Evolutionary conservation across 2,113 vertebrate genomes (phyloP), one percentile per base, ranked within the genome.

Genomic region (Anhinga rufa): DNA sequence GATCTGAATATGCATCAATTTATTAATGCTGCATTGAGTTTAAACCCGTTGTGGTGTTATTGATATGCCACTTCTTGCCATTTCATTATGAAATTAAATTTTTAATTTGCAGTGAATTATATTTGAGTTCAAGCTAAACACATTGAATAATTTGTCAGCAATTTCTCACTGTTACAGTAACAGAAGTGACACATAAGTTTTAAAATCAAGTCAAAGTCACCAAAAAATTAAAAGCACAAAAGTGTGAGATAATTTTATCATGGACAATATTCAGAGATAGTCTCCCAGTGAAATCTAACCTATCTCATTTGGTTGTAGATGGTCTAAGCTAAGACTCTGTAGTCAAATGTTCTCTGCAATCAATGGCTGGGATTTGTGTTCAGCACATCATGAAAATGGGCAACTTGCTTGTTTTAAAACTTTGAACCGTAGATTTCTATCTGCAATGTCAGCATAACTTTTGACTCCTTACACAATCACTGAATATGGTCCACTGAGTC

Each of bases 401-500:
- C 15, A 89, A 46, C 29, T 61, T 40, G 9, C 61, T 86, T 70
- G 31, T 82, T 92, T 79, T 71, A 72, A 84, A 91, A 48, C 51
- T 44, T 34, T 88, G 88, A 92, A 95, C 72, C 51, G 19, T 84
- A 42, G 49, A 64, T 82, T 74, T 83, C 89, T 48, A 26, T 52
- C 61, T 34, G 65, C 69, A 76, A n/a, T 58, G 57, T 91, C 94
- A 88, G 66, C 12, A 44, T 49, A 94, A 38, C 36, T 82, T 76
- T 48, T 94, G 75, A 55, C 84, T 82, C n/a, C 62, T 74, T 85
- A 92, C 81, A 95, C 51, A 90, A 87, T 84, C 34, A 77, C 65
- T 29, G 91, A 82, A 58, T 72, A 92, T 58, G 84, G 91, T 91
- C 92, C 68, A 91, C 71, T 88, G 92, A 82, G 54, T 57, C 83